phyloP scores from a whole-genome alignment of 2,888 invertebrate genomes.

The Tipula confusa region DNA sequence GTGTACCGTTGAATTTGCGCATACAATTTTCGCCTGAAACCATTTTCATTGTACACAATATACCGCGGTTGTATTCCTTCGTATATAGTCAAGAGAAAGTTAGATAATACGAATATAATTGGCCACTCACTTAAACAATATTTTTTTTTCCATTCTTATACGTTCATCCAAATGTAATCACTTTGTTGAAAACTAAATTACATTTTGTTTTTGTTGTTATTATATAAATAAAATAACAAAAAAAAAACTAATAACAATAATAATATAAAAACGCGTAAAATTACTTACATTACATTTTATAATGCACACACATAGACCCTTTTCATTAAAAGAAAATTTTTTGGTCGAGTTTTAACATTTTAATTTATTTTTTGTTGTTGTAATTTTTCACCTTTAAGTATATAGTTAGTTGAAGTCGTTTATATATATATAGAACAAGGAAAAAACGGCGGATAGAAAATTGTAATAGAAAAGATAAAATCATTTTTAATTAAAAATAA shows the following conservation, averaged over 20 bases:
- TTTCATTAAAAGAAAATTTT: not conserved
- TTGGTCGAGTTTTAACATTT: conserved; percentile 17
- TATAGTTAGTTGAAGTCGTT: not conserved
- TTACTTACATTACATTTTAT: not conserved
- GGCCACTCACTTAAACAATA: conserved; percentile 13
- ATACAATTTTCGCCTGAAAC: not conserved
- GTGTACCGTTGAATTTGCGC: not conserved
- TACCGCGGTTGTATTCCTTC: not conserved
- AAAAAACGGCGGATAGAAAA: not conserved
- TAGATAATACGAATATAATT: conserved; percentile 25
- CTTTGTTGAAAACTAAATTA: conserved; percentile 25
- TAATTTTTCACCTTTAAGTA: conserved; percentile 5
- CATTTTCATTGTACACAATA: not conserved
- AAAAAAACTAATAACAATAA: conserved; percentile 12
- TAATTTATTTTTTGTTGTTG: not conserved
- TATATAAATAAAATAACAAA: not conserved
- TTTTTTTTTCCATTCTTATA: not conserved
- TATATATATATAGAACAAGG: not conserved
- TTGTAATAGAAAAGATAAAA: conserved; percentile 6
- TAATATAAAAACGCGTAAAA: conserved; percentile 25
- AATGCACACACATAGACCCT: conserved; percentile 12
- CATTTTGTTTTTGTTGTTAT: too few species aligned
- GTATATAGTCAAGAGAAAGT: not conserved
- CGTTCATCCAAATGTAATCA: conserved; percentile 25
- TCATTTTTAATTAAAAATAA: conserved; percentile 25